Evolutionary conservation across 2,113 vertebrate genomes (phyloP).

Genomic region (Oceanodroma tethys): DNA sequence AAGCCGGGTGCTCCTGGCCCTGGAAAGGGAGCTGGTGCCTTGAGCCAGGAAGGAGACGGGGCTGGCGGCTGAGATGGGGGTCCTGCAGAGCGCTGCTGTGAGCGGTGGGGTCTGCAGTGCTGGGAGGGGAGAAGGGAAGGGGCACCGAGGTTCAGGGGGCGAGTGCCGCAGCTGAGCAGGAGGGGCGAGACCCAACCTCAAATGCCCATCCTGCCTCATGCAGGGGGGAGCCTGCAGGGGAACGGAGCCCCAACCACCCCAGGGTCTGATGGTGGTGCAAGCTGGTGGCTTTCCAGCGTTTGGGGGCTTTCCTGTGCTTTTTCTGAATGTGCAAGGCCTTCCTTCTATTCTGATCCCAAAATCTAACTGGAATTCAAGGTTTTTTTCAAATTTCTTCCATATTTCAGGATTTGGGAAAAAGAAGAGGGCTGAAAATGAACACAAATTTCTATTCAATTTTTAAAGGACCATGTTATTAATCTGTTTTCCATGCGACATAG

Average conservation of each 20-base stretch:
- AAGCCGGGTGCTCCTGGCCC: not conserved
- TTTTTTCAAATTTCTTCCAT: not conserved
- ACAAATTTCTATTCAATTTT: not conserved
- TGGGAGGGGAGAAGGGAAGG: not conserved
- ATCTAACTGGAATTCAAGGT: not conserved
- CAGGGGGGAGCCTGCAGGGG: rapidly evolving
- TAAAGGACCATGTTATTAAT: not conserved
- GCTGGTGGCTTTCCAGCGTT: not conserved
- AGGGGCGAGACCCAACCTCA: rapidly evolving
- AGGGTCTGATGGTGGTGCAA: rapidly evolving
- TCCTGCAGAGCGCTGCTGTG: rapidly evolving
- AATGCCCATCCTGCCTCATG: not conserved
- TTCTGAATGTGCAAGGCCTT: not conserved
- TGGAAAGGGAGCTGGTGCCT: not conserved
- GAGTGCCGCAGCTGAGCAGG: not conserved
- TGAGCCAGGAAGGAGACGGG: not conserved
- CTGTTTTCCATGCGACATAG: rapidly evolving
- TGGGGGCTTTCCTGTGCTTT: not conserved
- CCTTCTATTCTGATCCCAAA: not conserved
- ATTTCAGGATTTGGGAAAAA: not conserved
- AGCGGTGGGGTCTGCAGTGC: not conserved
- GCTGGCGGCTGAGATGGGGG: not conserved
- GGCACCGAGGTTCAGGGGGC: not conserved
- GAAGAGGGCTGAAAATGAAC: not conserved
- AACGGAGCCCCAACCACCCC: not conserved